Base-by-base conservation (phyloP, 2,113 vertebrate genomes). In the Menura novaehollandiae region DNA sequence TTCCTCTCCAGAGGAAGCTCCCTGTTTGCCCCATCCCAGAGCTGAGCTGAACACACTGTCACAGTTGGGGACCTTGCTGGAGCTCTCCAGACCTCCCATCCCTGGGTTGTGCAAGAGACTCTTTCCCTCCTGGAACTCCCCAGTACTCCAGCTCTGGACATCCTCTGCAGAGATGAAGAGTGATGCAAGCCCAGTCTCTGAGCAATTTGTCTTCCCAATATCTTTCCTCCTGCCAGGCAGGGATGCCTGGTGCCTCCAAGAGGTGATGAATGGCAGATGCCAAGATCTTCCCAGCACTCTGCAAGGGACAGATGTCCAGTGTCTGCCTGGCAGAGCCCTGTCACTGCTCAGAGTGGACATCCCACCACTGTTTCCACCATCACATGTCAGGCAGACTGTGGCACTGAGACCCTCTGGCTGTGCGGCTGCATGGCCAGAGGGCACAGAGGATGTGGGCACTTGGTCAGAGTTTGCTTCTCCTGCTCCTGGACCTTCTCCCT, bases 41-140 rank as follows among this genome's bases (percentile, higher is more conserved):
- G 47, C 67, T 75, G 71, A 66, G 60, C 39, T 86, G 44, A 24
- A 32, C 19, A 12, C 0, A 0, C 1, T 26, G 30, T 9, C 37
- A 6, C 2, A 6, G 10, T 2, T 43, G 39, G 39, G 59, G 27
- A 23, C 9, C 13, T 73, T 2, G 1, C 37, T 30, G 15, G 21
- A 44, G 14, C 24, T 76, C 51, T 79, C 10, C 13, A 28, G 30
- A 35, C 43, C 26, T 67, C 18, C 14, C 22, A 73, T 23, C 32
- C 44, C 18, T 14, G 33, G 11, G 33, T 10, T 1, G 0, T 32
- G 33, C 33, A 60, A 44, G 52, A 51, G 13, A 39, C 3, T 28
- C 30, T 64, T 64, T 77, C 5, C 30, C 32, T 72, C 30, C 72
- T 32, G 7, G 7, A 9, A 6, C 35, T 30, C 24, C 11, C 30